Conservation (phyloP, 2,888 invertebrate genomes). For the Eristalinus aeneus region DNA sequence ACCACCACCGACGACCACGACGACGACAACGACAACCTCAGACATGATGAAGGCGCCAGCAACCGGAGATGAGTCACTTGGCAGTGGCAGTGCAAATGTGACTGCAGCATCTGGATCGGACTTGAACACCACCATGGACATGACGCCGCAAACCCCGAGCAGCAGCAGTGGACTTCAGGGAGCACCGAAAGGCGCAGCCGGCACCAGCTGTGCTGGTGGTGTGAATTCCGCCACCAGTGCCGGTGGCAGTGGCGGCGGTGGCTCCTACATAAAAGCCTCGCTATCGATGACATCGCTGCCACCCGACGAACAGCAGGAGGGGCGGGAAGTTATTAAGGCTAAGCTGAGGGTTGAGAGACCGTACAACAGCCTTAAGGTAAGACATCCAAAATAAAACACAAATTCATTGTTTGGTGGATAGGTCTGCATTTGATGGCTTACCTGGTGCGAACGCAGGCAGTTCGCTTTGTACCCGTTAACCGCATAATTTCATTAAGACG, state of each 20-base stretch:
- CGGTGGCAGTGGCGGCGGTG: slow-evolving; percentile 17
- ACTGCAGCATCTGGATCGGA: slow-evolving; percentile 42
- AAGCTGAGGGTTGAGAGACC: slow-evolving; percentile 85
- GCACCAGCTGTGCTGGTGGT: slow-evolving; percentile 12
- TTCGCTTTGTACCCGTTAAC: slow-evolving; percentile 54
- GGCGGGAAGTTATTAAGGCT: slow-evolving; percentile 81
- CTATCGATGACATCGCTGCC: slow-evolving; percentile 90
- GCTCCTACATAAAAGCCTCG: slow-evolving; percentile 77
- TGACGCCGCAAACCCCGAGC: slow-evolving; percentile 46
- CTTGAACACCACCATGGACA: slow-evolving; percentile 41
- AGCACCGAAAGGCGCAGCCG: slow-evolving; percentile 3
- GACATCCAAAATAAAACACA: slow-evolving; percentile 53
- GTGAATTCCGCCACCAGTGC: slow-evolving; percentile 28
- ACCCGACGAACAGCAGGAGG: slow-evolving; percentile 83
- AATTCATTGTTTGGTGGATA: slow-evolving; percentile 43
- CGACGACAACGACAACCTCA: slow-evolving; percentile 25
- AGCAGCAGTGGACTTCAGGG: slow-evolving; percentile 39
- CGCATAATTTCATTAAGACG: slow-evolving; percentile 60
- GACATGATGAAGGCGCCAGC: slow-evolving; percentile 59
- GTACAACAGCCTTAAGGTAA: slow-evolving; percentile 89
- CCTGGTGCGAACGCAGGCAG: slow-evolving; percentile 11
- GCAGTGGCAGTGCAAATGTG: slow-evolving; percentile 52
- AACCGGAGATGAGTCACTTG: slow-evolving; percentile 57
- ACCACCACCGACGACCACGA: slow-evolving; percentile 21
- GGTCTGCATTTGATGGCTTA: slow-evolving; percentile 60